phyloP scores from a whole-genome alignment of 2,113 vertebrate genomes.

The Seriola aureovittata region DNA sequence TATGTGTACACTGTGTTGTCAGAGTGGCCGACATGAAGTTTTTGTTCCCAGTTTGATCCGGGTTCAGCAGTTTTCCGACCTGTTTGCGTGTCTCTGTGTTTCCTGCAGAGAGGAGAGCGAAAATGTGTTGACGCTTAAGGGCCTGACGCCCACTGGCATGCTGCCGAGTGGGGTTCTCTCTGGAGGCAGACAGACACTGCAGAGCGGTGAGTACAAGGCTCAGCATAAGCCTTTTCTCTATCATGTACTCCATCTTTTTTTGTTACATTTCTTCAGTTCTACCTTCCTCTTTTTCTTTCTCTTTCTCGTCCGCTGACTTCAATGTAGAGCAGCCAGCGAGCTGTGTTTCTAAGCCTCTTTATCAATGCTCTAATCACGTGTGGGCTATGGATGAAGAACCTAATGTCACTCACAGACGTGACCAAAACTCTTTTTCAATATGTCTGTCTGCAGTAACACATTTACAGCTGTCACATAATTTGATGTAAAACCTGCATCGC shows the following conservation, averaged over 20 bases:
- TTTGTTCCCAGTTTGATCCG: slow-evolving; percentile 14
- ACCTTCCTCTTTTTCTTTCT: slow-evolving; percentile 3
- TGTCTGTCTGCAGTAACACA: slow-evolving; percentile 1
- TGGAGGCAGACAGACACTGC: slow-evolving; percentile 88
- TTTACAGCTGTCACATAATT: neutral
- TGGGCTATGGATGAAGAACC: neutral
- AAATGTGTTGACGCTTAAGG: slow-evolving; percentile 89
- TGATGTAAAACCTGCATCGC: neutral
- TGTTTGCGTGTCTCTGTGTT: slow-evolving; percentile 48
- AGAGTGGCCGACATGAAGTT: slow-evolving; percentile 1
- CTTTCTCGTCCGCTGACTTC: neutral
- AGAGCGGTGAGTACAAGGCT: slow-evolving; percentile 84
- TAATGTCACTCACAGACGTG: neutral
- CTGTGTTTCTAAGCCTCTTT: slow-evolving; percentile 4
- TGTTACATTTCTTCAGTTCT: slow-evolving; percentile 20
- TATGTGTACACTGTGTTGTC: neutral
- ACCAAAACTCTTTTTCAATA: neutral
- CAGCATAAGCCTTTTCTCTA: slow-evolving; percentile 19
- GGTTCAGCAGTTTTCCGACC: slow-evolving; percentile 51
- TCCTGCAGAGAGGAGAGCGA: slow-evolving; percentile 88
- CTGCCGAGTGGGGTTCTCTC: slow-evolving; percentile 88
- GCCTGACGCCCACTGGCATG: slow-evolving; percentile 89
- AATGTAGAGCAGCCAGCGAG: neutral
- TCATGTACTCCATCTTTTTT: slow-evolving; percentile 55
- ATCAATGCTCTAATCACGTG: neutral